Conservation (phyloP, 1,140 invertebrate genomes). For the Caenorhabditis remanei region DNA sequence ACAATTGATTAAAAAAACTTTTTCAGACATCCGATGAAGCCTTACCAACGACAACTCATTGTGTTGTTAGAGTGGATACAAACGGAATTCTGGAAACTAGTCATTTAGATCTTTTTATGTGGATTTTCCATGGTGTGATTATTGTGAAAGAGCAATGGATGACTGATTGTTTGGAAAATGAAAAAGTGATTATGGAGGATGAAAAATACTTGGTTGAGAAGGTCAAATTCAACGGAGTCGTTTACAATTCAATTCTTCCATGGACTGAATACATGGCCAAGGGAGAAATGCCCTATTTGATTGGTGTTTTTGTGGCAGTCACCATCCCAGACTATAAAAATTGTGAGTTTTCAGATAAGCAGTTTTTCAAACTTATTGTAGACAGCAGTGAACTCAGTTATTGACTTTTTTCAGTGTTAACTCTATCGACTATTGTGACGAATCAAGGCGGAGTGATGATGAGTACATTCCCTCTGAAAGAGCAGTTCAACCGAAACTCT, state of each 20-base stretch:
- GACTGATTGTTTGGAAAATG: not conserved
- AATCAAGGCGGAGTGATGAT: not conserved
- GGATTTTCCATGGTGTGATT: slow-evolving; percentile 18
- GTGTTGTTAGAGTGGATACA: not conserved
- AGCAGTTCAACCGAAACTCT: not conserved
- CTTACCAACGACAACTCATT: not conserved
- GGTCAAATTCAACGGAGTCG: not conserved
- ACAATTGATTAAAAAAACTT: too few species aligned
- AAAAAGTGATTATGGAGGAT: not conserved
- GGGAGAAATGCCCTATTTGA: not conserved
- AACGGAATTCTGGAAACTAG: not conserved
- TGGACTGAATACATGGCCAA: slow-evolving; percentile 13
- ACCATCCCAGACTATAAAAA: not conserved
- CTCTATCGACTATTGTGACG: not conserved
- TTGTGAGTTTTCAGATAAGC: not conserved
- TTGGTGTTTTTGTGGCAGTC: not conserved
- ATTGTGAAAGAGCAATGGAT: slow-evolving; percentile 3
- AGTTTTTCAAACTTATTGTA: not conserved
- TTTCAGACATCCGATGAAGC: not conserved
- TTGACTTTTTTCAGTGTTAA: not conserved
- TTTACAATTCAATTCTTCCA: not conserved
- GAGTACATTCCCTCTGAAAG: not conserved
- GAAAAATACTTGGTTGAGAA: not conserved
- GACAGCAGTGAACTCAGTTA: not conserved
- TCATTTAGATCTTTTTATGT: not conserved